Percentiles rank a stretch among this genome's conserved stretches.
Evolutionary conservation across 2,113 vertebrate genomes (phyloP).

Genomic region (Butastur rufipennis): DNA sequence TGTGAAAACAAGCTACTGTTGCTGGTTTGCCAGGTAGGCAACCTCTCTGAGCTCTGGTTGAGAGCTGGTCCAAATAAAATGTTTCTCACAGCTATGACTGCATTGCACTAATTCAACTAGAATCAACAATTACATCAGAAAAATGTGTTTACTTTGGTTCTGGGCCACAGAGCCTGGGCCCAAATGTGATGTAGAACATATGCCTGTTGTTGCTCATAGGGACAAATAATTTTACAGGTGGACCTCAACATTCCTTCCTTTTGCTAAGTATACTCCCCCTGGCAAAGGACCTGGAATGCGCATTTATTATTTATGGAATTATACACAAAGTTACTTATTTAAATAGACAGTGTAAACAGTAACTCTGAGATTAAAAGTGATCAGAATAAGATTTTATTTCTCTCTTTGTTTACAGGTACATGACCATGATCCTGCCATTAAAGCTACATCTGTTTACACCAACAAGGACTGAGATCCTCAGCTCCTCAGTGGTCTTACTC

Average conservation of each 20-base stretch:
- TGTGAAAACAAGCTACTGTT: slow-evolving; percentile 67
- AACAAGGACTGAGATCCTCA: background rate
- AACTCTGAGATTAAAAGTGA: slow-evolving; percentile 25
- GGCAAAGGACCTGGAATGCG: slow-evolving; percentile 50
- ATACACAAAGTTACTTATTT: slow-evolving; percentile 31
- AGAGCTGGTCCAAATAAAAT: slow-evolving; percentile 72
- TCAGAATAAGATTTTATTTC: background rate
- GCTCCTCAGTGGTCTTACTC: background rate
- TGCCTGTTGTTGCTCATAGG: slow-evolving; percentile 68
- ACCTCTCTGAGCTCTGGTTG: slow-evolving; percentile 55
- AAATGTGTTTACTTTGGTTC: slow-evolving; percentile 81
- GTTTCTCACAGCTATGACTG: slow-evolving; percentile 69
- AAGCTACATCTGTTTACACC: background rate
- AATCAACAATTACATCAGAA: slow-evolving; percentile 80
- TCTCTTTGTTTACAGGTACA: background rate
- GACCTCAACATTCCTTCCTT: slow-evolving; percentile 62
- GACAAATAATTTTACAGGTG: slow-evolving; percentile 82
- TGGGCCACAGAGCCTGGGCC: slow-evolving; percentile 67
- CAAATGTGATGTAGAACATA: slow-evolving; percentile 77
- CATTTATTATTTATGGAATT: slow-evolving; percentile 62
- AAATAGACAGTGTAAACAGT: background rate
- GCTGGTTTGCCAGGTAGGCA: slow-evolving; percentile 65
- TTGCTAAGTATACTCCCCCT: slow-evolving; percentile 34
- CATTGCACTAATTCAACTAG: slow-evolving; percentile 69
- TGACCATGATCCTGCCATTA: background rate